Conservation (phyloP, 2,888 invertebrate genomes). For the Lasioglossum calceatum region DNA sequence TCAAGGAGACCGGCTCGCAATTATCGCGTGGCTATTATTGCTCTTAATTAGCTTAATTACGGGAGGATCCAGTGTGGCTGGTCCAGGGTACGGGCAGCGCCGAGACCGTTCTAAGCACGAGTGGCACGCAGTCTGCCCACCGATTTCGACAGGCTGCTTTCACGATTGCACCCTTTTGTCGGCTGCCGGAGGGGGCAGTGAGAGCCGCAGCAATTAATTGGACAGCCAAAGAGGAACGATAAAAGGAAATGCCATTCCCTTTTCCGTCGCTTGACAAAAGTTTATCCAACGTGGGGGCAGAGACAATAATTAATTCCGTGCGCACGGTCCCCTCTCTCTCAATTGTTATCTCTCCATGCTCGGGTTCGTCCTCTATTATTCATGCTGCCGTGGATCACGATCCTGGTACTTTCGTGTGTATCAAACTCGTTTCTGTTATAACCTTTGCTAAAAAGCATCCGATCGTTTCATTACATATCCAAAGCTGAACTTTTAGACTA, state of each 20-base stretch:
- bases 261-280: slow-evolving; percentile 56
- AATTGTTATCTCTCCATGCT: not conserved
- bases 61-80: slow-evolving; percentile 16
- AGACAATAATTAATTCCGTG: slow-evolving; percentile 58
- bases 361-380: not conserved
- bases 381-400: not conserved
- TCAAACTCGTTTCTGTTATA: too few relatives aligned
- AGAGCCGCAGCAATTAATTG: slow-evolving; percentile 60
- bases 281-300: slow-evolving; percentile 54
- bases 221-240: slow-evolving; percentile 58
- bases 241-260: slow-evolving; percentile 70
- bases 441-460: too few relatives aligned
- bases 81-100: not conserved
- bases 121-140: slow-evolving; percentile 8
- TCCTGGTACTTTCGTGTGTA: not conserved
- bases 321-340: not conserved
- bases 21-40: slow-evolving; percentile 49
- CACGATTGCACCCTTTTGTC: slow-evolving; percentile 64
- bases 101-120: slow-evolving; percentile 41
- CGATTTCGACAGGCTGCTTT: slow-evolving; percentile 57
- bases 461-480: too few relatives aligned
- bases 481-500: too few relatives aligned
- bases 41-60: slow-evolving; percentile 71
- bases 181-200: slow-evolving; percentile 26
- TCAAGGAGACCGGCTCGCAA: not conserved